Percentiles rank a stretch among this genome's conserved stretches.
Evolutionary conservation across 2,113 vertebrate genomes (phyloP).

Genomic region (Salvelinus sp.): DNA sequence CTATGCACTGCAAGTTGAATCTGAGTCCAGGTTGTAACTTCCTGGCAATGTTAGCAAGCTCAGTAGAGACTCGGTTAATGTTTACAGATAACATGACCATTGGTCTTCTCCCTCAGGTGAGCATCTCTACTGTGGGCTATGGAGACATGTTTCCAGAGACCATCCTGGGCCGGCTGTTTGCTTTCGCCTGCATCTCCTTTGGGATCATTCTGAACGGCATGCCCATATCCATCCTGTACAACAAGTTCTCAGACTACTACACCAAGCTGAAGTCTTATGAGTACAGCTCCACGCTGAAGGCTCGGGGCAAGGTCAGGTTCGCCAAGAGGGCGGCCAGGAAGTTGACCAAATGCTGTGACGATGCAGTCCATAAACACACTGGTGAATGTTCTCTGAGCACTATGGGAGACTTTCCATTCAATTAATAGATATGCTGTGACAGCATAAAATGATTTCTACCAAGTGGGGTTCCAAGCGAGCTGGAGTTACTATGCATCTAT

Average conservation of each 20-base stretch:
- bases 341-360: conserved; percentile 74
- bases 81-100: not conserved
- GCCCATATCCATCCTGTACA: conserved; percentile 90
- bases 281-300: conserved; percentile 77
- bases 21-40: too few relatives aligned
- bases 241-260: conserved; percentile 91
- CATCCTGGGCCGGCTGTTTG: conserved; percentile 79
- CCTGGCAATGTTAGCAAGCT: too few relatives aligned
- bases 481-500: not conserved
- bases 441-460: not conserved
- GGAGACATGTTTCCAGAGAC: conserved; percentile 88
- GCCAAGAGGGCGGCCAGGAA: conserved; percentile 79
- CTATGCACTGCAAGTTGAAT: too few relatives aligned
- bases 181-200: conserved; percentile 83
- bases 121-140: conserved; percentile 88
- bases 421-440: not conserved
- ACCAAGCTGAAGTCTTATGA: conserved; percentile 85
- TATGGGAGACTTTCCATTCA: not conserved
- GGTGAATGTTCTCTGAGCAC: not conserved
- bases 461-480: not conserved
- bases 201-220: conserved; percentile 90
- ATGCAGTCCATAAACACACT: conserved; percentile 1
- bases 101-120: conserved; percentile 71
- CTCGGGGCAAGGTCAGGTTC: conserved; percentile 83
- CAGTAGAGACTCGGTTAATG: too few relatives aligned